phyloP scores from a whole-genome alignment of 1,140 invertebrate genomes.

The Eumaeus atala region DNA sequence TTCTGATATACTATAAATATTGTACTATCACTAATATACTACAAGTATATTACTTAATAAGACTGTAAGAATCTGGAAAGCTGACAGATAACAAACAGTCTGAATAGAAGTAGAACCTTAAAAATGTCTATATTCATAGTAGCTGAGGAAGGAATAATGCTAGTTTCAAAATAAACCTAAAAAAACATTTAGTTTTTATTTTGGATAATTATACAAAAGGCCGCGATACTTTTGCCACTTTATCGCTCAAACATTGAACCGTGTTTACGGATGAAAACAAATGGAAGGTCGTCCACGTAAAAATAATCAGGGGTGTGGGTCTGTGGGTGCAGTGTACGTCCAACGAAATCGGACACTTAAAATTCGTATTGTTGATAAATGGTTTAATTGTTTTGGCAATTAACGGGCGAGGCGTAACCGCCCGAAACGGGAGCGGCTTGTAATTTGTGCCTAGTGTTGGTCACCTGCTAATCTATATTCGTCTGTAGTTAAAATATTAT shows the following conservation, averaged over 20 bases:
- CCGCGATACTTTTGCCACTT: neutral
- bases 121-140: too few relatives aligned
- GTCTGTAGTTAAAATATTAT: neutral
- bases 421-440: conserved; percentile 20
- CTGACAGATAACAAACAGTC: too few relatives aligned
- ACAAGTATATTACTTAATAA: too few relatives aligned
- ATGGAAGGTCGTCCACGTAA: conserved; percentile 34
- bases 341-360: conserved; percentile 59
- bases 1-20: too few relatives aligned
- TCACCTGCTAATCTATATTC: conserved; percentile 19
- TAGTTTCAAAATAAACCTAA: too few relatives aligned
- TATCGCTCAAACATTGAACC: conserved; percentile 4
- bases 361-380: conserved; percentile 64
- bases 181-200: neutral
- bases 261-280: conserved; percentile 38
- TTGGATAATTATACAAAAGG: neutral
- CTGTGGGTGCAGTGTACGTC: conserved; percentile 33
- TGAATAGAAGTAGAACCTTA: too few relatives aligned
- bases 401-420: conserved; percentile 29
- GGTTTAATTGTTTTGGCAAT: conserved; percentile 66
- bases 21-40: too few relatives aligned
- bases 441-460: conserved; percentile 20
- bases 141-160: too few relatives aligned
- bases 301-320: conserved; percentile 39
- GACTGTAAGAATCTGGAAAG: too few relatives aligned